These are phyloP conservation scores for Petaurus breviceps DNA, from an alignment of 2,113 vertebrate species.

Conservation along the genomic window DNA sequence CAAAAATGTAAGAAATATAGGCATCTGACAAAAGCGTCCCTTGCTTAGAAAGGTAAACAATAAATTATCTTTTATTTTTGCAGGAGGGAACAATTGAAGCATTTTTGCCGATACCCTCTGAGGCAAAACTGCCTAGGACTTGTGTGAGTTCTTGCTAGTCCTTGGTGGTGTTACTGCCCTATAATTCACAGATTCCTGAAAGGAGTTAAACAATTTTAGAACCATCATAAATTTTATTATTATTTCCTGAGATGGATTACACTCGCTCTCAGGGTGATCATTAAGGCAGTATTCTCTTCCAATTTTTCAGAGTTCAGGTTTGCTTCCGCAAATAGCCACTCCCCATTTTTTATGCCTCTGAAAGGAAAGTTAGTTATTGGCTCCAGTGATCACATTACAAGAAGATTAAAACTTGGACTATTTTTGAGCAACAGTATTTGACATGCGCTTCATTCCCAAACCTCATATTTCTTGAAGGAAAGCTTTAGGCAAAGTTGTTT, in stretches of 20 bases:
- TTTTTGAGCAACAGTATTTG: conserved; percentile 57
- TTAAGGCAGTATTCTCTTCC: conserved; percentile 65
- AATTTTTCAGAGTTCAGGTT: conserved; percentile 48
- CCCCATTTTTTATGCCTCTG: conserved; percentile 50
- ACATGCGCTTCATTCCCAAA: background rate
- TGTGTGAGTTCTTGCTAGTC: conserved; percentile 46
- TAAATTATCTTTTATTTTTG: conserved; percentile 49
- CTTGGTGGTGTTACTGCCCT: conserved; percentile 55
- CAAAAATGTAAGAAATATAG: conserved; percentile 36
- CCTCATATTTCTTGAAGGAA: conserved; percentile 44
- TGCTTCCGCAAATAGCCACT: conserved; percentile 44
- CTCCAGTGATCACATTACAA: conserved; percentile 45
- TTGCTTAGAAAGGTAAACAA: conserved; percentile 45
- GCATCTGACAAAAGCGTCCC: background rate
- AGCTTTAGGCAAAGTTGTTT: conserved; percentile 15
- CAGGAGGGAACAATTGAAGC: conserved; percentile 29
- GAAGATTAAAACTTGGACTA: conserved; percentile 32
- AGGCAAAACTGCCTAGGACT: conserved; percentile 49
- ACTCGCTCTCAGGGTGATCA: conserved; percentile 42
- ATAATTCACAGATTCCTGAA: conserved; percentile 67
- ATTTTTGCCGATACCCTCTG: conserved; percentile 47
- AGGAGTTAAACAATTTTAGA: conserved; percentile 66
- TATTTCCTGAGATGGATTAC: conserved; percentile 59
- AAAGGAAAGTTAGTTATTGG: conserved; percentile 51
- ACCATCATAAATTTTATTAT: conserved; percentile 62